Conservation (phyloP, 1,140 invertebrate genomes). For the Drosophila obscura region DNA sequence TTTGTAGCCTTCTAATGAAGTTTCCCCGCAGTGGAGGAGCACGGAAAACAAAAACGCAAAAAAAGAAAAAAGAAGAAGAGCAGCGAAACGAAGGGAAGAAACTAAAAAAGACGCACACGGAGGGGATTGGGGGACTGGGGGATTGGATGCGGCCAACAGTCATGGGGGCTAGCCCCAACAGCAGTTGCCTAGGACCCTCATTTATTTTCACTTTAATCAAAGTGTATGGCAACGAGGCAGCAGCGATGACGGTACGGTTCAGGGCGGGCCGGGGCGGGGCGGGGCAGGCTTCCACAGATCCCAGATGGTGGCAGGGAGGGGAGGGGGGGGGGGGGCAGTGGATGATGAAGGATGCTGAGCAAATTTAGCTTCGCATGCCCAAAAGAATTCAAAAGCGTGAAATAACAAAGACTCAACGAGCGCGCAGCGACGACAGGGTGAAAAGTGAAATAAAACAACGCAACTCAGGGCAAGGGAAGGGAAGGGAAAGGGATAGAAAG, state of each 20-base stretch:
- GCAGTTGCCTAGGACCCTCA: constrained; percentile 77
- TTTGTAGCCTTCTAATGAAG: constrained; percentile 74
- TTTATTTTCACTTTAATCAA: constrained; percentile 82
- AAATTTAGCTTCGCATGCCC: constrained; percentile 73
- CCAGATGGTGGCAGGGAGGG: neutral
- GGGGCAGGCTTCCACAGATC: too few relatives aligned
- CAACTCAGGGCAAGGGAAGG: constrained; percentile 32
- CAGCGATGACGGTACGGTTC: constrained; percentile 29
- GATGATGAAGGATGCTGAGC: constrained; percentile 59
- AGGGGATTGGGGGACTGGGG: neutral
- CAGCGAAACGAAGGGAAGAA: neutral
- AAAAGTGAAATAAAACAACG: constrained; percentile 14
- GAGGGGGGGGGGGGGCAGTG: neutral
- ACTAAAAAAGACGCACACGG: constrained; percentile 53
- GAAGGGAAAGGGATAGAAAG: neutral
- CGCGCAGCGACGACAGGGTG: constrained; percentile 25
- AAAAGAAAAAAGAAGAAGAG: neutral
- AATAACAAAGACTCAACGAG: constrained; percentile 73
- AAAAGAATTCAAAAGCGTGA: constrained; percentile 81
- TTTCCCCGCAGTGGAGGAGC: constrained; percentile 42
- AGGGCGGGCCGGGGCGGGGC: neutral
- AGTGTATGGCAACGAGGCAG: constrained; percentile 64
- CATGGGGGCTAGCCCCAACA: constrained; percentile 43
- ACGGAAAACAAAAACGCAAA: constrained; percentile 2
- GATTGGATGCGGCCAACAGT: too few relatives aligned